These are phyloP conservation scores for Orchesella flavescens DNA, from an alignment of 2,888 invertebrate genomes.

Conservation along the genomic window DNA sequence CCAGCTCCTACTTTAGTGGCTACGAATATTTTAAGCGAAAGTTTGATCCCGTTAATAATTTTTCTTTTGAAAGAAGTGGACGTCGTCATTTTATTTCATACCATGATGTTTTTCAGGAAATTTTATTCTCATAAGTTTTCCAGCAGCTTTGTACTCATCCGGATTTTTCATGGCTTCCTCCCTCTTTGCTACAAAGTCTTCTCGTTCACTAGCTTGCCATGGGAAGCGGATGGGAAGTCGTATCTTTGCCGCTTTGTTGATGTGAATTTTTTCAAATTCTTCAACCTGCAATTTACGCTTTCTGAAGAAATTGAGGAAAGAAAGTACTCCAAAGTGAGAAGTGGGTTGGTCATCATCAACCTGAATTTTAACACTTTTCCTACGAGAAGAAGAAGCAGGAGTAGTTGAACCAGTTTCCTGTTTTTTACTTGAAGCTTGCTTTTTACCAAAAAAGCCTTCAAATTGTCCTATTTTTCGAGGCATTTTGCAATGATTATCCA, in stretches of 20 bases:
- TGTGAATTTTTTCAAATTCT: slow-evolving; percentile 27
- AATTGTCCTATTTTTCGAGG: no score
- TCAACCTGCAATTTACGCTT: not conserved
- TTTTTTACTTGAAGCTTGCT: not conserved
- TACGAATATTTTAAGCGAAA: no score
- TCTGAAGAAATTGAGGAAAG: not conserved
- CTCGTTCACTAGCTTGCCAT: slow-evolving; percentile 28
- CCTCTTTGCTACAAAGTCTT: slow-evolving; percentile 27
- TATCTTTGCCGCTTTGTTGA: not conserved
- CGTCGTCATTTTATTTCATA: no score
- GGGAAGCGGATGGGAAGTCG: slow-evolving; percentile 29
- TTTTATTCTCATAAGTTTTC: slow-evolving; percentile 47
- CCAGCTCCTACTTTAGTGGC: slow-evolving; percentile 50
- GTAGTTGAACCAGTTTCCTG: no score
- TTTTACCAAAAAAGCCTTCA: no score
- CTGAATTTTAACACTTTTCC: not conserved
- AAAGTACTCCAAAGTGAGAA: not conserved
- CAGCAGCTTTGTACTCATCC: slow-evolving; percentile 22
- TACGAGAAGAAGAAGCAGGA: no score
- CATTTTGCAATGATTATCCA: no score
- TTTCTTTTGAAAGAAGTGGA: no score
- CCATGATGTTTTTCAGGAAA: slow-evolving; percentile 51
- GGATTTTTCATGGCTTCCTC: slow-evolving; percentile 22
- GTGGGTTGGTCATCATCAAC: not conserved
- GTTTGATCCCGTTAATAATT: no score